Percentiles rank a stretch among this genome's conserved stretches.
Evolutionary conservation across 1,140 invertebrate genomes (phyloP).

Genomic region (Laupala kohalensis): DNA sequence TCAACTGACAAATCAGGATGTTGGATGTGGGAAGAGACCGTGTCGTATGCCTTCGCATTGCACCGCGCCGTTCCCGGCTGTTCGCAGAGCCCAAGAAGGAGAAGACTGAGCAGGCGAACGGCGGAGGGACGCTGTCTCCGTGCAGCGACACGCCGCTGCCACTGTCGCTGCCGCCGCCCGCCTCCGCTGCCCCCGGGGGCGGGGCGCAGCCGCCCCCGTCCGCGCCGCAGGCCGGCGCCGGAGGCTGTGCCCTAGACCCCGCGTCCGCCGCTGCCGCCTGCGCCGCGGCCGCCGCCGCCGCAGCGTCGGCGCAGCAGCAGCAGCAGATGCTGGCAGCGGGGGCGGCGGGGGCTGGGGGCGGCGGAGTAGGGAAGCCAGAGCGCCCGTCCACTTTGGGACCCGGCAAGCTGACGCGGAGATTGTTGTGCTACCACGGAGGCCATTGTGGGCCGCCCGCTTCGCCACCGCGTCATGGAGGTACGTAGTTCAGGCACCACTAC

Average conservation of each 20-base stretch:
- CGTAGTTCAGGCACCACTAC: too few species aligned
- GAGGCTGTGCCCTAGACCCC: constrained; percentile 26
- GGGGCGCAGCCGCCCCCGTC: constrained; percentile 19
- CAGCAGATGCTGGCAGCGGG: constrained; percentile 17
- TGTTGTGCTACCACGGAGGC: constrained; percentile 58
- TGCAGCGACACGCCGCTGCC: constrained; percentile 38
- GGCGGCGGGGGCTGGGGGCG: constrained; percentile 19
- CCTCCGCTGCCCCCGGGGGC: constrained; percentile 8
- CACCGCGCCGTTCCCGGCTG: not conserved
- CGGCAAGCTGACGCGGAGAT: constrained; percentile 51
- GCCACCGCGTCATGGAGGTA: not conserved
- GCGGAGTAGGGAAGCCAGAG: constrained; percentile 41
- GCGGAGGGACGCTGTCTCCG: constrained; percentile 44
- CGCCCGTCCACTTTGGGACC: constrained; percentile 54
- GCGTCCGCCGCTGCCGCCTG: constrained; percentile 17
- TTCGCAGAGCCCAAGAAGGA: constrained; percentile 78
- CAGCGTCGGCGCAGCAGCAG: not conserved
- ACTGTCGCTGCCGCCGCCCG: constrained; percentile 28
- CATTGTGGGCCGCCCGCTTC: constrained; percentile 34
- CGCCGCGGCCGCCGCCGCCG: not conserved
- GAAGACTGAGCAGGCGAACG: constrained; percentile 67
- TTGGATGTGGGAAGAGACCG: too few species aligned
- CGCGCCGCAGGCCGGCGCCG: constrained; percentile 24
- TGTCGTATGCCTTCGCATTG: too few species aligned
- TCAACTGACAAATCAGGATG: too few species aligned